Evolutionary conservation across 1,140 invertebrate genomes (phyloP).

Genomic region (Meloidogyne hapla): DNA sequence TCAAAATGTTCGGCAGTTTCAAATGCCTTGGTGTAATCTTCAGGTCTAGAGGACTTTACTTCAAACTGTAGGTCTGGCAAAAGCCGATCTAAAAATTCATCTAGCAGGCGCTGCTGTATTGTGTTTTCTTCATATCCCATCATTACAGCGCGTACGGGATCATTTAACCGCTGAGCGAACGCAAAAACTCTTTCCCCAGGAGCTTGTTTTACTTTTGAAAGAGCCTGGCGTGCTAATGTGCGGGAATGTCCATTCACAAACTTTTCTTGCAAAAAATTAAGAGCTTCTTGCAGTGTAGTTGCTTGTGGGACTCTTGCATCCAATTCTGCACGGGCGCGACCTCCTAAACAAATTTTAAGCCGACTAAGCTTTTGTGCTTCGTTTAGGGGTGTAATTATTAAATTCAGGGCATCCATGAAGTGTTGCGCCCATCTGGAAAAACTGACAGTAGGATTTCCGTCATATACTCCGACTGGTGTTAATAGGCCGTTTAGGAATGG

Average conservation of each 20-base stretch:
- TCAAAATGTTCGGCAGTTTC: constrained; percentile 1
- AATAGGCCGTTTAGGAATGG: not conserved
- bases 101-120: not conserved
- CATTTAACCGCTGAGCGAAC: constrained; percentile 3
- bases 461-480: not conserved
- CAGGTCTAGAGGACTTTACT: not conserved
- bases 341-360: not conserved
- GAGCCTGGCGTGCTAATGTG: not conserved
- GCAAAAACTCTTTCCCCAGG: constrained; percentile 10
- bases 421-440: not conserved
- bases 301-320: not conserved
- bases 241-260: not conserved
- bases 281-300: not conserved
- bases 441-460: not conserved
- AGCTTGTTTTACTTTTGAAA: not conserved
- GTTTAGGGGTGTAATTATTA: not conserved
- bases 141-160: not conserved
- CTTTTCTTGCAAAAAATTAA: not conserved
- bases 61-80: not conserved
- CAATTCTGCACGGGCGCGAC: not conserved
- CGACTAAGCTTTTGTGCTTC: constrained; percentile 1
- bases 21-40: not conserved
- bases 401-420: not conserved
- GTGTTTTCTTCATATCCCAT: not conserved
- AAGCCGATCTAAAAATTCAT: constrained; percentile 6